Evolutionary conservation across 2,888 invertebrate genomes (phyloP), one percentile per base, ranked within the genome.

Genomic region (Ctena decussata): DNA sequence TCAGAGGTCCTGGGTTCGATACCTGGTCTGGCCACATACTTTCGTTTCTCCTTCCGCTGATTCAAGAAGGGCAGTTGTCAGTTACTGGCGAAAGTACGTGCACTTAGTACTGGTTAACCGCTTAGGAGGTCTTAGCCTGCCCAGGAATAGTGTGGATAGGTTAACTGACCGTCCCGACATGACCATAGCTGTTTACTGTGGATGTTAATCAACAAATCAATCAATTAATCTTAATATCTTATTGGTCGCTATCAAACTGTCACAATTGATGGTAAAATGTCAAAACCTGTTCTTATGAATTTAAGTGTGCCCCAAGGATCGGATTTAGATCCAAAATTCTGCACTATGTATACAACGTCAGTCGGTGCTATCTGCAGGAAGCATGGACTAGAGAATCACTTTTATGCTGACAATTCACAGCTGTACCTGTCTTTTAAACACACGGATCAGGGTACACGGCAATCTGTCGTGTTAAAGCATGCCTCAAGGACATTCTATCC

Each of bases 391-490:
- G 27, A 73, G n/a, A 70, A 83, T 72, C 80, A 89, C 35, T 87
- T 82, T 37, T 86, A 87, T 74, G 85, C 85, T 0, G 84, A 82
- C 71, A 86, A 85, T 75, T 73, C 79, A 15, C 80, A 83, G 71
- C 30, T 89, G n/a, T 77, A 79, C 12, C 49, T 84, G 21, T 57
- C 75, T 21, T 88, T 84, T 53, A 70, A 65, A 65, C 77, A 77
- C 21, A 76, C 44, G 65, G 37, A 72, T 37, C 18, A 53, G 8
- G 60, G 39, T 37, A 70, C 76, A n/a, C 18, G 30, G 65, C 73
- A 18, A 32, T 77, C 18, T 27, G 41, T 32, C 77, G 77, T 0
- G 46, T 77, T 32, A 49, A 80, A n/a, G 57, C 75, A n/a, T 78
- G 82, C 60, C 65, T 70, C 37, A 82, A 75, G 12, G 71, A 78